These are phyloP conservation scores for Limonius californicus DNA, from an alignment of 1,140 invertebrate species.

Conservation along the genomic window DNA sequence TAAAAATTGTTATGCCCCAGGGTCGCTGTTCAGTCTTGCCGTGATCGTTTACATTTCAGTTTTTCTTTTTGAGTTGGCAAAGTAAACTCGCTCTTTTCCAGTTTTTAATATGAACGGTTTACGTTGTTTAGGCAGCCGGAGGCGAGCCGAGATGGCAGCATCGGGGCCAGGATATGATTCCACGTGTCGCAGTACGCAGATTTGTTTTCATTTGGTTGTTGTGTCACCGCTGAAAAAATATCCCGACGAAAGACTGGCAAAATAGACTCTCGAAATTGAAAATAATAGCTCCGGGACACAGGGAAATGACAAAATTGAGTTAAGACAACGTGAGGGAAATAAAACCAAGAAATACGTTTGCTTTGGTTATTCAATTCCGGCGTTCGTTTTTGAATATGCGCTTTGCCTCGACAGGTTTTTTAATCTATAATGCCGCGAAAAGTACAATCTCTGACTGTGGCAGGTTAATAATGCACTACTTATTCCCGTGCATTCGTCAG, in stretches of 20 bases:
- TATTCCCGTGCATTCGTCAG: background rate
- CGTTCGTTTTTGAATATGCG: background rate
- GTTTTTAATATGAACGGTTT: conserved; percentile 9
- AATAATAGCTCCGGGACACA: conserved; percentile 29
- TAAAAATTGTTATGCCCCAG: background rate
- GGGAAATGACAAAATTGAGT: conserved; percentile 31
- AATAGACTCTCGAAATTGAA: conserved; percentile 32
- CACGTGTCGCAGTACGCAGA: conserved; percentile 15
- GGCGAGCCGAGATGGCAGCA: background rate
- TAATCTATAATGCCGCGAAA: background rate
- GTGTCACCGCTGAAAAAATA: conserved; percentile 14
- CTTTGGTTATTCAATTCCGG: conserved; percentile 11
- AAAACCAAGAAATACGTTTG: conserved; percentile 15
- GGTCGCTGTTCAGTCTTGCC: background rate
- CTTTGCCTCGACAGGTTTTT: background rate
- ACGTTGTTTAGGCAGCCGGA: conserved; percentile 1
- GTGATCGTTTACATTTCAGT: background rate
- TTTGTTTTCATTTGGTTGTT: conserved; percentile 21
- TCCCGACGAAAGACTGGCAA: conserved; percentile 18
- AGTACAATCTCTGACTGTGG: background rate
- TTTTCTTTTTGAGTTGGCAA: background rate
- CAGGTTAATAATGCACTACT: background rate
- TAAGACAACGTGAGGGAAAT: conserved; percentile 32
- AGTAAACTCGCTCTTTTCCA: background rate
- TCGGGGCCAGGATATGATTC: conserved; percentile 2